Evolutionary conservation across 2,888 invertebrate genomes (phyloP).

Genomic region (Venustoraphidia nigricollis): DNA sequence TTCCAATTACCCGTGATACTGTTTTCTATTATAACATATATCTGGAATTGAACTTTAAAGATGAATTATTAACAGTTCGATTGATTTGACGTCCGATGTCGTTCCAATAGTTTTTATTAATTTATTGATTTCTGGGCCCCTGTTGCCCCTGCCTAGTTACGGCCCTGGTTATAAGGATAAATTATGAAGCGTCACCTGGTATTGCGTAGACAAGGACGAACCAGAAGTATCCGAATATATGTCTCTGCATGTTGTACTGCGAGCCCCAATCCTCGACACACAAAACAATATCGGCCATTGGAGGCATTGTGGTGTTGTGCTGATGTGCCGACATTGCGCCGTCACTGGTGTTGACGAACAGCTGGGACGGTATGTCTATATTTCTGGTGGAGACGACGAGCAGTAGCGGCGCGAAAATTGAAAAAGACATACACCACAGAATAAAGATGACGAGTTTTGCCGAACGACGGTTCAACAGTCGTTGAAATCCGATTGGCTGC

Average conservation of each 20-base stretch:
- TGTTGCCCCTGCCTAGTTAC: no score
- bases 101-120: no score
- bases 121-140: no score
- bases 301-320: neutral
- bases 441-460: constrained; percentile 45
- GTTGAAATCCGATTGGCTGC: constrained; percentile 53
- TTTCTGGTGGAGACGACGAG: constrained; percentile 20
- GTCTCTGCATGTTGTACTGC: constrained; percentile 29
- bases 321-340: constrained; percentile 7
- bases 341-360: constrained; percentile 3
- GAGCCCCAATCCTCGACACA: neutral
- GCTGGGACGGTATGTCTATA: constrained; percentile 2
- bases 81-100: no score
- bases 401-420: constrained; percentile 51
- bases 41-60: no score
- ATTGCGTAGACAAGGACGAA: constrained; percentile 62
- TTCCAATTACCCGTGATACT: no score
- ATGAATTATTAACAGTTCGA: no score
- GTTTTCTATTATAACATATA: no score
- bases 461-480: constrained; percentile 50
- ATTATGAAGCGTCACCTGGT: constrained; percentile 38
- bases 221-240: constrained; percentile 48
- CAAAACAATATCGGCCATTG: neutral
- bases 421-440: constrained; percentile 49
- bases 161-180: no score